phyloP scores from a whole-genome alignment of 1,140 invertebrate species.

The Drosophila persimilis region DNA sequence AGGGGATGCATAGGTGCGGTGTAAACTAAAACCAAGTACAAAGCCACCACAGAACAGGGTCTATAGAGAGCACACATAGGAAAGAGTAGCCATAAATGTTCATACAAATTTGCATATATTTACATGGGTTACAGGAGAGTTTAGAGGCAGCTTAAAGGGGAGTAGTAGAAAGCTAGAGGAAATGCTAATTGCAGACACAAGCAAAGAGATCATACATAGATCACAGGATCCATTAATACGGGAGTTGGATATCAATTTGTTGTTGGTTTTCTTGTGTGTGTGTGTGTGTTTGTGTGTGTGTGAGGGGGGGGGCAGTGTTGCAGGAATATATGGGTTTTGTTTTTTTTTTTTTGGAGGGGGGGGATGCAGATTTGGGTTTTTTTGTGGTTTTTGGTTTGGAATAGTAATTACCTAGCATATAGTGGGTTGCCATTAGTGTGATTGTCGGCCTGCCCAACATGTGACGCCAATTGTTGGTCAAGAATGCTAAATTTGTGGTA shows the following conservation, averaged over 20 bases:
- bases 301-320: neutral
- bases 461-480: constrained; percentile 96
- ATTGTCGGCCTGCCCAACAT: constrained; percentile 95
- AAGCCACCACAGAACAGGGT: too few relatives aligned
- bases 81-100: too few relatives aligned
- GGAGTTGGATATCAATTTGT: neutral
- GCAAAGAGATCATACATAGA: constrained; percentile 1
- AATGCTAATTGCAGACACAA: constrained; percentile 30
- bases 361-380: constrained; percentile 20
- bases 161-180: neutral
- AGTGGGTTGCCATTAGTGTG: constrained; percentile 91
- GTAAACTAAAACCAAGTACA: too few relatives aligned
- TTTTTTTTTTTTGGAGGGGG: too few relatives aligned
- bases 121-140: neutral
- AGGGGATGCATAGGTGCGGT: too few relatives aligned
- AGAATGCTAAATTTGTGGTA: constrained; percentile 93
- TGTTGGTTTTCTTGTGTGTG: constrained; percentile 21
- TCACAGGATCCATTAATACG: constrained; percentile 3
- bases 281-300: constrained; percentile 4
- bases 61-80: too few relatives aligned
- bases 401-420: constrained; percentile 89
- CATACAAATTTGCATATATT: too few relatives aligned
- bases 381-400: neutral
- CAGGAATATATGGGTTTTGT: neutral
- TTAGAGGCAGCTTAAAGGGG: constrained; percentile 3